Percentiles rank a stretch among this genome's conserved stretches.
Evolutionary conservation across 2,797 vertebrate genomes (phyloP).

Genomic region (Clarias fuscus): DNA sequence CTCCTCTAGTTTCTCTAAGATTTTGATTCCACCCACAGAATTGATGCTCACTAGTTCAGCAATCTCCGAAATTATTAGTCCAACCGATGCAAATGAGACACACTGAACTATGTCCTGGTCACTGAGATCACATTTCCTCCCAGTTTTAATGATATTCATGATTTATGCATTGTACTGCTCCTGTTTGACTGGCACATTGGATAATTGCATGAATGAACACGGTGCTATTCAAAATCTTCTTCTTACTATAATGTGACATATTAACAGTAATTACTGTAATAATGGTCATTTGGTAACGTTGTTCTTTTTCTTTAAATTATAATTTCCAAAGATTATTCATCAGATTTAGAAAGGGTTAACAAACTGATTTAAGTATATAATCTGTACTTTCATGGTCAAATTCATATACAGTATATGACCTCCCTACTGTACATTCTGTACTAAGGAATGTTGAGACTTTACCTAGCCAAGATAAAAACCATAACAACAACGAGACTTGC

Average conservation of each 20-base stretch:
- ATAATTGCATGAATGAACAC: background rate
- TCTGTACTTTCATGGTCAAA: background rate
- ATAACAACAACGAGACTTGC: too few species aligned
- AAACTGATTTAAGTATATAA: background rate
- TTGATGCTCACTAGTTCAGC: background rate
- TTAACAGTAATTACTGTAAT: background rate
- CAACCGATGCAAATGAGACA: background rate
- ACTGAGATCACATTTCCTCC: background rate
- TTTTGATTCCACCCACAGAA: background rate
- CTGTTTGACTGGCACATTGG: background rate
- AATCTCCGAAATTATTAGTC: background rate
- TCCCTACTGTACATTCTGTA: background rate
- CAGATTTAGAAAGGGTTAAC: conserved; percentile 5
- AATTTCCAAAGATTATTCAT: background rate
- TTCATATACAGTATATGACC: conserved; percentile 21
- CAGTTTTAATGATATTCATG: background rate
- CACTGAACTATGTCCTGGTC: background rate
- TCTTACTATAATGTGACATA: background rate
- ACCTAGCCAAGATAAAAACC: background rate
- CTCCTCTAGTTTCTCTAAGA: background rate
- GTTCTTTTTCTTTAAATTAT: background rate
- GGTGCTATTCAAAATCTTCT: background rate
- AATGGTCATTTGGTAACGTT: background rate
- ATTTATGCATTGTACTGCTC: background rate
- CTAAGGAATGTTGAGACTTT: background rate